Evolutionary conservation across 2,888 invertebrate species (phyloP).

Genomic region (Phyllotreta cruciferae): DNA sequence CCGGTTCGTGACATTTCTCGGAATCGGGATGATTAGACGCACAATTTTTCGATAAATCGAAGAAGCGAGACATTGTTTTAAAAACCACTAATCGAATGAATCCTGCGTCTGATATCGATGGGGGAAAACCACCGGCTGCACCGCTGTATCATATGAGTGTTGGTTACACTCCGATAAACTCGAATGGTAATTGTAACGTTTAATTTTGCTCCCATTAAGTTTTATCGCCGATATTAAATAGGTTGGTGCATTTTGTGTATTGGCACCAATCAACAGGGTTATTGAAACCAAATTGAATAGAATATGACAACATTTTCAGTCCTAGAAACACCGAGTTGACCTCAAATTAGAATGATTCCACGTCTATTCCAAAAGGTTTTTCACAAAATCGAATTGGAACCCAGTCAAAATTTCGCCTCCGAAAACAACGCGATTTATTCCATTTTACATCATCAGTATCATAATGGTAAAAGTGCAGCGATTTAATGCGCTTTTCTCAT

Average conservation of each 20-base stretch:
- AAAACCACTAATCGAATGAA: constrained; percentile 1
- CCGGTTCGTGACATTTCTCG: constrained; percentile 37
- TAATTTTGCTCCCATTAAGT: background rate
- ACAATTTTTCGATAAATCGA: constrained; percentile 33
- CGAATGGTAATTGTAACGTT: background rate
- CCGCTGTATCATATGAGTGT: background rate
- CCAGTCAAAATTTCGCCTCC: too few relatives aligned
- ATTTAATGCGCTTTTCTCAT: too few relatives aligned
- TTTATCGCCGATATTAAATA: too few relatives aligned
- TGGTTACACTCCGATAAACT: background rate
- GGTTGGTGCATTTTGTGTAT: too few relatives aligned
- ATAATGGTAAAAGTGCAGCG: too few relatives aligned
- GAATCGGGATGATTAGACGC: constrained; percentile 34
- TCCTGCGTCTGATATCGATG: constrained; percentile 2
- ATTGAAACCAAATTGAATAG: too few relatives aligned
- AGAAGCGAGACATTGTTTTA: constrained; percentile 20
- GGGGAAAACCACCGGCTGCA: constrained; percentile 5
- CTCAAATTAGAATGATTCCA: too few relatives aligned
- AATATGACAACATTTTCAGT: background rate
- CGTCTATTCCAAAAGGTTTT: too few relatives aligned
- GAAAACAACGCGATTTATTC: too few relatives aligned
- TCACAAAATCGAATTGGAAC: too few relatives aligned
- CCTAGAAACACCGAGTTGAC: background rate
- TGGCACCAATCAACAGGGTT: too few relatives aligned
- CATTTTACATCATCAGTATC: background rate